These are phyloP conservation scores for Hexactinellida sp. DNA, from an alignment of 37 sponge, comb jelly and placozoan genomes.

Conservation along the genomic window DNA sequence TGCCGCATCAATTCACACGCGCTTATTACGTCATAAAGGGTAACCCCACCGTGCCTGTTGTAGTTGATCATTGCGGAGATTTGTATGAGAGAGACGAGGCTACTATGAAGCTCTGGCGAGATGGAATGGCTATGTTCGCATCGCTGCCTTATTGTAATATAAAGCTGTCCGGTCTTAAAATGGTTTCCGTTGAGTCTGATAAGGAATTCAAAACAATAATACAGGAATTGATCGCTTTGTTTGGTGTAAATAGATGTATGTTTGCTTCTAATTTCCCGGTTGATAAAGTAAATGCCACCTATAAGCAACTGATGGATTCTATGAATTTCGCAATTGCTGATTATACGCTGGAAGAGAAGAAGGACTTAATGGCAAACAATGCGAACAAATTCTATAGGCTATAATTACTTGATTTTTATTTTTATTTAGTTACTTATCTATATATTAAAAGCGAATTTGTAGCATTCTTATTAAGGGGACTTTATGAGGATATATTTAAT, in stretches of 20 bases:
- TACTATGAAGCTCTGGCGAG: constrained; percentile 54
- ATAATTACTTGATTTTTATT: background rate
- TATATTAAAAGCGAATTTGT: background rate
- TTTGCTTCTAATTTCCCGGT: constrained; percentile 89
- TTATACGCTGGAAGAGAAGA: constrained; percentile 39
- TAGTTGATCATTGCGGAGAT: constrained; percentile 69
- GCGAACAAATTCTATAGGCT: constrained; percentile 58
- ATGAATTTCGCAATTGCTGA: constrained; percentile 15
- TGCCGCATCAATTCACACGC: constrained; percentile 34
- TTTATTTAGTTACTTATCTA: background rate
- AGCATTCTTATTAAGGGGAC: background rate
- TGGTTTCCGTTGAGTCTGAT: constrained; percentile 34
- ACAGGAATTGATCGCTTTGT: constrained; percentile 33
- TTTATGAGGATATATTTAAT: background rate
- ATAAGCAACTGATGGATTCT: constrained; percentile 28
- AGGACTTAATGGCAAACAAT: constrained; percentile 39
- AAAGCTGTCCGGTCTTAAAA: constrained; percentile 64
- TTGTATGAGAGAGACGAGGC: constrained; percentile 51
- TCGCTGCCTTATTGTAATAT: constrained; percentile 33
- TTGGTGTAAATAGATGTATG: constrained; percentile 63
- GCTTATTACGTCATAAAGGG: constrained; percentile 37
- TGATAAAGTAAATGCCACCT: constrained; percentile 65
- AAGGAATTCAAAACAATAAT: constrained; percentile 26
- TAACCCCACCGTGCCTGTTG: constrained; percentile 51
- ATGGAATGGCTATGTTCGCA: constrained; percentile 51